Evolutionary conservation across 23 tunicate species (phyloP).

Genomic region (Halocynthia roretzi): DNA sequence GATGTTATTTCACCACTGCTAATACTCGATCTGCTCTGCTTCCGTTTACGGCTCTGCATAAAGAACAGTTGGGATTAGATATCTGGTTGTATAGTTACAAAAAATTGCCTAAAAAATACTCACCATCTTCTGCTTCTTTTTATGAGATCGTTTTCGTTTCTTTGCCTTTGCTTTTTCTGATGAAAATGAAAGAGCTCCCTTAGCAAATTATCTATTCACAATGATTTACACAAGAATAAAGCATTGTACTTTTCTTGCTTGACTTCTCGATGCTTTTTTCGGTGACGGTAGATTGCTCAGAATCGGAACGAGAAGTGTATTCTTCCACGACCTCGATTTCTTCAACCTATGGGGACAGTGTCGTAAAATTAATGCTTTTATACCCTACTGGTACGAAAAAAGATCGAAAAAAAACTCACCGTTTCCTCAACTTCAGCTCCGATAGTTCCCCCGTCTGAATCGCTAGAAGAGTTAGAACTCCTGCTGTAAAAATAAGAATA

Average conservation of each 20-base stretch:
- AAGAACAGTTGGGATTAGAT: neutral
- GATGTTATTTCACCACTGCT: constrained; percentile 25
- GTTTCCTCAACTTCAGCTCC: constrained; percentile 8
- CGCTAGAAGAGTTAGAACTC: neutral
- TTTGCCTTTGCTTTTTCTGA: neutral
- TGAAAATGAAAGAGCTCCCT: neutral
- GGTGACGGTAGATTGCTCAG: constrained; percentile 1
- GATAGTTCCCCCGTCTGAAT: neutral
- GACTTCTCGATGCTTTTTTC: neutral
- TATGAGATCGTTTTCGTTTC: neutral
- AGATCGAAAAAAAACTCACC: neutral
- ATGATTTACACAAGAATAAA: too few relatives aligned
- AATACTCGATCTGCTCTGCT: constrained; percentile 1
- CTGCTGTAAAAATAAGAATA: constrained; percentile 2
- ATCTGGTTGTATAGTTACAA: too few relatives aligned
- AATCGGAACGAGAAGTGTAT: constrained; percentile 8
- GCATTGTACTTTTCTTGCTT: neutral
- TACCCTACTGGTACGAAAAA: neutral
- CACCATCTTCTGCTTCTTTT: neutral
- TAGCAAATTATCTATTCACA: neutral
- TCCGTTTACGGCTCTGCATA: constrained; percentile 11
- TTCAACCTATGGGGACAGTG: constrained; percentile 19
- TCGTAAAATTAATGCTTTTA: neutral
- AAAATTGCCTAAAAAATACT: too few relatives aligned
- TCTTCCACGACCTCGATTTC: constrained; percentile 50